Base-by-base conservation (phyloP, 2,888 invertebrate genomes). In the Epirrhoe tristata region DNA sequence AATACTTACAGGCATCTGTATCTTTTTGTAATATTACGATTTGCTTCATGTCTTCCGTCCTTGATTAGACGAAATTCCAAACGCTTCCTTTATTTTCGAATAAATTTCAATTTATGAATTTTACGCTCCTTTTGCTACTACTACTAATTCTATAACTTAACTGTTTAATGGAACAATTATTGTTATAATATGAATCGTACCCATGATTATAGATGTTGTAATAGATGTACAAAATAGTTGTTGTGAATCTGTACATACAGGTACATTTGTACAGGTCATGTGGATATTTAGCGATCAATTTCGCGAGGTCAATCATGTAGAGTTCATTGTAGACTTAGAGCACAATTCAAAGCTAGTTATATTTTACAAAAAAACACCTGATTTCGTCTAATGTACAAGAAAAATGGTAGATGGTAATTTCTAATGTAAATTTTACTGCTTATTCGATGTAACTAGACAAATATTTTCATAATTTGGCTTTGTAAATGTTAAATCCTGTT, bases 211-310 rank as follows among this genome's bases (percentile, higher is more conserved):
- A 73, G 73, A 80, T 81, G 79, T 84, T 81, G 74, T 82, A 77
- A 77, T 65, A 69, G 57, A 76, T 83, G 85, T 85, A 84, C 83
- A 81, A 81, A 82, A 73, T 77, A 8, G 55, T 70, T 61, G 63
- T 77, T 86, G 80, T 85, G 76, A 83, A 84, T 86, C 88, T 89
- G 87, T 90, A 88, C 89, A 89, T 88, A 88, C 81, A 43, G 39
- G 56, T 51, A 56, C 55, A 43, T 81, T 85, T 93, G 93, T 93
- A 89, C 91, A 91, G 93, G 93, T 93, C 89, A 93, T 93, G 93
- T 93, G 93, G 93, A 93, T 93, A 93, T 93, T 93, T 93, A 87
- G 92, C 93, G 93, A 93, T 91, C 86, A 84, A 88, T 87, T 89
- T 89, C 89, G 89, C 88, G 90, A 82, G 80, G 76, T 85, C 80